These are phyloP conservation scores for Sabatieria punctata DNA, from an alignment of 2,888 invertebrate species.

Conservation along the genomic window DNA sequence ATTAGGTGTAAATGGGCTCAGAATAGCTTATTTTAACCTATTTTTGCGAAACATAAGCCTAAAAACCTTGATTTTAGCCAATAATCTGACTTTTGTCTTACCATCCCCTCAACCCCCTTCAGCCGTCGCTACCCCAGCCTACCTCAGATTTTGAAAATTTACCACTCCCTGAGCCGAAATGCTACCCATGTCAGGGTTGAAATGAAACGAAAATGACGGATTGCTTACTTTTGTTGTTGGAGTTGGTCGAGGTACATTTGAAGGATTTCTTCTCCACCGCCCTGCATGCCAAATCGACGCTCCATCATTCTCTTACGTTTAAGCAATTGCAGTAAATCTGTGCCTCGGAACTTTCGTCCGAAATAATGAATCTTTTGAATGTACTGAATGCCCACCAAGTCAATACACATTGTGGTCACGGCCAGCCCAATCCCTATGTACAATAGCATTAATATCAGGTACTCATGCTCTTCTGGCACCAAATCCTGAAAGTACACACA, in stretches of 20 bases:
- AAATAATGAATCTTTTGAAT: conserved; percentile 31
- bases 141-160: too few relatives aligned
- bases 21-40: too few relatives aligned
- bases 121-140: too few relatives aligned
- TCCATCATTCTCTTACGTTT: conserved; percentile 27
- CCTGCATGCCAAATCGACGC: conserved; percentile 23
- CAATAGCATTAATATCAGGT: conserved; percentile 26
- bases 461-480: conserved; percentile 28
- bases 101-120: too few relatives aligned
- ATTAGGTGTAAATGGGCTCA: too few relatives aligned
- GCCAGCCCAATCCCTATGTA: conserved; percentile 30
- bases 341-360: conserved; percentile 30
- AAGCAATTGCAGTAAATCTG: conserved; percentile 26
- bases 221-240: conserved; percentile 8
- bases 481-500: conserved; percentile 12
- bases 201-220: too few relatives aligned
- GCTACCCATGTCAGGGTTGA: too few relatives aligned
- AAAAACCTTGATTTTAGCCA: too few relatives aligned
- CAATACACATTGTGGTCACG: conserved; percentile 32
- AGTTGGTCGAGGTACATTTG: conserved; percentile 20
- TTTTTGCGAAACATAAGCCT: too few relatives aligned
- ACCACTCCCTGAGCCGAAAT: too few relatives aligned
- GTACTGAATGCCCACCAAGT: conserved; percentile 31
- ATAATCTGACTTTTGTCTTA: too few relatives aligned
- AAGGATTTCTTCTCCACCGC: conserved; percentile 24